Evolutionary conservation across 2,888 invertebrate species (phyloP), one percentile per base, ranked within the genome.

Genomic region (Ariolimax columbianus): DNA sequence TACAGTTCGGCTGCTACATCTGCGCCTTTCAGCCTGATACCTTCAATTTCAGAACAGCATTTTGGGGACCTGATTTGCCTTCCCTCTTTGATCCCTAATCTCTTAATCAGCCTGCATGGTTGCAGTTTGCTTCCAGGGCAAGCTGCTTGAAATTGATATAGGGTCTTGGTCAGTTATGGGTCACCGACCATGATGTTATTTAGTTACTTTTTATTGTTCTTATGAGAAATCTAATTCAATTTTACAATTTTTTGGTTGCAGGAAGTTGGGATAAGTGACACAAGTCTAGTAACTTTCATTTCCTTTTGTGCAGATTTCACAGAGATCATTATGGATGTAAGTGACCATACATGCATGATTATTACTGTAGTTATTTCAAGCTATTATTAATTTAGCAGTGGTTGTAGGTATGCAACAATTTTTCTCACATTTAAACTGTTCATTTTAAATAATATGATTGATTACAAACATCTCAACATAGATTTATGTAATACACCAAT

Each of bases 291-390:
- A 78, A 89, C 90, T 51, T 95, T 95, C 90, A 89, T 95, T 11
- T 93, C 94, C 40, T 92, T 94, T 51, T 94, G 95, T 84, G 94
- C 94, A 77, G 93, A 94, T 51, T 95, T 96, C 89, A 92, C 96
- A 84, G 95, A 95, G 87, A 94, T 95, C 72, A 97, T 95, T 87
- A 93, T 95, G 90, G 95, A 96, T 92, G 95, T 95, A 90, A 93
- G 88, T 88, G 17, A 66, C 23, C 26, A n/a, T n/a, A 63, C n/a
- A 4, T 55, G n/a, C 4, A 47, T 47, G 6, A 47, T 9, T 47
- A 47, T 47, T 9, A 47, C 47, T 23, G n/a, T 63, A n/a, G 26
- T 63, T 63, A 63, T 47, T 47, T 47, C 47, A 9, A 14, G 14
- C 14, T 47, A 14, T 47, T 14, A 47, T 47, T 9, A 47, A 47